Evolutionary conservation across 2,113 vertebrate genomes (phyloP).

Genomic region (Sinocyclocheilus anshuiensis): DNA sequence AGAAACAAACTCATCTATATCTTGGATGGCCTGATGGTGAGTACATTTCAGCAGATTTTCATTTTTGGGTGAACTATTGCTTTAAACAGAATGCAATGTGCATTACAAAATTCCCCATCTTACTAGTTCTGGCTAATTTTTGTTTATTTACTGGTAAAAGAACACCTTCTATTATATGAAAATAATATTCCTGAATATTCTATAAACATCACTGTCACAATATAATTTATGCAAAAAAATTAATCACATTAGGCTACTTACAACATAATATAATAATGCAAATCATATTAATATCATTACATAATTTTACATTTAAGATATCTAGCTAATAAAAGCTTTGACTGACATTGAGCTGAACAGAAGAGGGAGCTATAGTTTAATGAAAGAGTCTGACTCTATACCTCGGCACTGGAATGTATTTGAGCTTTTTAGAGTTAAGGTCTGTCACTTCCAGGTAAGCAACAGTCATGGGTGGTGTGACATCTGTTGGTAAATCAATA

Average conservation of each 20-base stretch:
- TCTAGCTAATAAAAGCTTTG: neutral
- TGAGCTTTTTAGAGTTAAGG: constrained; percentile 90
- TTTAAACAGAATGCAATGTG: neutral
- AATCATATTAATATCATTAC: neutral
- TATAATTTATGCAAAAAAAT: neutral
- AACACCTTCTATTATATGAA: neutral
- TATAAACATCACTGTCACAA: neutral
- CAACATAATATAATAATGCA: neutral
- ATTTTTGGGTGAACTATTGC: neutral
- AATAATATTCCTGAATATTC: neutral
- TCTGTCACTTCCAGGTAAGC: constrained; percentile 95
- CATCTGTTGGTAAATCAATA: constrained; percentile 76
- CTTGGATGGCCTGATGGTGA: neutral
- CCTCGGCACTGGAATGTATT: constrained; percentile 93
- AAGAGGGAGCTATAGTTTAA: constrained; percentile 45
- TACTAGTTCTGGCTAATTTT: neutral
- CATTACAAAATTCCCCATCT: neutral
- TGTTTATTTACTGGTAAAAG: neutral
- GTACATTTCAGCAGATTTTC: neutral
- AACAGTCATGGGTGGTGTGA: constrained; percentile 82
- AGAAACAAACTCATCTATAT: neutral
- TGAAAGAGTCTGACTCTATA: constrained; percentile 63
- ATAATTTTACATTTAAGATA: neutral
- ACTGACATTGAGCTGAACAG: constrained; percentile 39
- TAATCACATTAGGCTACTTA: neutral